Base-by-base conservation (phyloP, 2,797 vertebrate genomes). In the Cygnus olor region DNA sequence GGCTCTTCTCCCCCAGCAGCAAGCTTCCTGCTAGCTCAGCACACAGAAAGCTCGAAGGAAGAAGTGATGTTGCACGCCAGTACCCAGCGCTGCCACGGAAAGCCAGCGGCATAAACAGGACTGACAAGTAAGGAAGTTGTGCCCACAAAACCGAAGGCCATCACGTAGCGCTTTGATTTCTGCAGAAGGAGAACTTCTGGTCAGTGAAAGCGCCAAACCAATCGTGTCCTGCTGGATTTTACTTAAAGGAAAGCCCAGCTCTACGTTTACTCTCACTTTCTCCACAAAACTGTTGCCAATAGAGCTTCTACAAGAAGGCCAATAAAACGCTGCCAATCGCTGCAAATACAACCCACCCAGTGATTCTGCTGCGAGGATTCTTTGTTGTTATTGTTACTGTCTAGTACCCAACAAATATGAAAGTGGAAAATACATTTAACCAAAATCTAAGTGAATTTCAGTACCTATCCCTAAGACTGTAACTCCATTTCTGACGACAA, bases 331-430 rank as follows among this genome's bases (percentile, higher is more conserved):
- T 28, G 47, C 65, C 69, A 40, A 36, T n/a, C 69, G 22, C 44
- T 42, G 71, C 60, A 88, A 76, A 28, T 77, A 69, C 76, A 73
- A 64, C 8, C 32, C 78, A 61, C 53, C 25, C 13, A 25, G 77
- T 56, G 63, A 88, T 66, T 64, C n/a, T 0, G 0, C n/a, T 6
- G 10, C 3, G 5, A 1, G 20, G 2, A 5, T 1, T 91, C 58
- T 32, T 32, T 44, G 22, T 2, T 64, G 66, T 16, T 7, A 11
- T 3, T 74, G 17, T 12, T 8, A 25, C 2, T 18, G 49, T 15
- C 77, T 11, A 10, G 27, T 5, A 51, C 61, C 61, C 45, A 40
- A 11, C 12, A 7, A 53, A 54, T 8, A 66, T 0, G 64, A 32
- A 42, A 74, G 22, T 9, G 32, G n/a, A 65, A 77, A 89, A 89